Evolutionary conservation across 2,888 invertebrate species (phyloP).

Genomic region (Ganaspis brasiliensis): DNA sequence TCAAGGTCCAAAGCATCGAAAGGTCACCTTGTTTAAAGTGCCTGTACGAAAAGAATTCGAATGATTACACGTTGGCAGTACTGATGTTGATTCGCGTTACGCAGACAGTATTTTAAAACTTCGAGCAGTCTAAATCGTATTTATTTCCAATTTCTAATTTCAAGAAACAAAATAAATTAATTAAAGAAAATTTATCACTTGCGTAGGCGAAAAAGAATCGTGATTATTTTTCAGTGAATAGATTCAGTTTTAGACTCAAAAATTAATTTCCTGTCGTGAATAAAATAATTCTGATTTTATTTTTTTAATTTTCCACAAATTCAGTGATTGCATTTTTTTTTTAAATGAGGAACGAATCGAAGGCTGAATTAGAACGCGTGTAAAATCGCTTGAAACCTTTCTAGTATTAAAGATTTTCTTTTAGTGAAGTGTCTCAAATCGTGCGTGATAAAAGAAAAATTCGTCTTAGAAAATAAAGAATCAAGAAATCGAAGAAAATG

Average conservation of each 20-base stretch:
- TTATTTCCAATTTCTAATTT: conserved; percentile 47
- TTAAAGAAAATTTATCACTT: conserved; percentile 49
- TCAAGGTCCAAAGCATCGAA: conserved; percentile 51
- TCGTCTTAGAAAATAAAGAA: conserved; percentile 20
- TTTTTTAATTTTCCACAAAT: no score
- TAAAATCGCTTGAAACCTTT: conserved; percentile 28
- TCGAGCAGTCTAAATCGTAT: conserved; percentile 44
- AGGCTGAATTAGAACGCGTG: conserved; percentile 37
- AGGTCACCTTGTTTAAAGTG: conserved; percentile 73
- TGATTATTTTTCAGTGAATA: conserved; percentile 29
- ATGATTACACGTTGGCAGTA: conserved; percentile 68
- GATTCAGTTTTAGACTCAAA: background rate
- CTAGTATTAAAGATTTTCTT: conserved; percentile 32
- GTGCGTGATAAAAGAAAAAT: conserved; percentile 23
- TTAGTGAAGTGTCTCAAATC: conserved; percentile 5
- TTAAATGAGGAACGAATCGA: conserved; percentile 28
- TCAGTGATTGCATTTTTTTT: background rate
- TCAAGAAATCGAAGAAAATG: no score
- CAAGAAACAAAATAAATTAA: conserved; percentile 45
- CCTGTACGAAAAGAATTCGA: conserved; percentile 71
- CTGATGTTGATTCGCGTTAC: conserved; percentile 64
- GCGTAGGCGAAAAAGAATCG: conserved; percentile 39
- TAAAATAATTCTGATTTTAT: no score
- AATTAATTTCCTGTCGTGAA: background rate
- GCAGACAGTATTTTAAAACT: conserved; percentile 55